Evolutionary conservation across 2,888 invertebrate genomes (phyloP), one percentile per base, ranked within the genome.

Genomic region (Drosophila parthenogenetica): DNA sequence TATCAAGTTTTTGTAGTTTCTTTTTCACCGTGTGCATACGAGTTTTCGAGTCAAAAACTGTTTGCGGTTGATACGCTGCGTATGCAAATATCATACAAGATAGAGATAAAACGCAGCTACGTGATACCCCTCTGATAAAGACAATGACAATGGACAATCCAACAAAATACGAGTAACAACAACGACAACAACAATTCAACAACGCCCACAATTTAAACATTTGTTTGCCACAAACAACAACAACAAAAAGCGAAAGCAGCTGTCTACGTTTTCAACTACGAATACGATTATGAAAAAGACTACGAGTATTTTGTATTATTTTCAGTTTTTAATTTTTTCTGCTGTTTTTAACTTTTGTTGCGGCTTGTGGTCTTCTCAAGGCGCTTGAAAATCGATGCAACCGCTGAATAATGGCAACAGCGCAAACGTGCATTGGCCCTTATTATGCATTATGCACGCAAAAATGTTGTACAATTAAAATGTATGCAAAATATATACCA

Each of bases 121-220:
- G 82, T 84, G 87, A 84, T 85, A 68, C 49, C 69, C 49, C 69
- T 51, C 50, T 57, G 81, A 77, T 81, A 81, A 87, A 81, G 58
- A 69, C 71, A 65, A 73, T 68, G 69, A 66, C 51, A 61, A 64
- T 64, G 50, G 49, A 50, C 77, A 58, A 62, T 43, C 11, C 54
- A 53, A 45, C 14, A 35, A 22, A 22, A 48, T 45, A 39, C 13
- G 16, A 43, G 42, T 32, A 29, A 35, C 61, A 57, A 48, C n/a
- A n/a, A n/a, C n/a, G n/a, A 22, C 49, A 60, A 17, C 55, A 40
- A 68, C 45, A 53, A 42, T 14, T 32, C 40, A 81, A 75, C 64
- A 61, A 87, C 87, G 83, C 87, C 83, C 87, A 87, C 83, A 69
- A 77, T 76, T 68, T 51, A 67, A 74, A 73, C 72, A 84, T 83